A percentile compares a stretch with the other conserved stretches of the same genome.
Conservation (phyloP, 1,140 invertebrate genomes). For the Tetragonula clypearis region DNA sequence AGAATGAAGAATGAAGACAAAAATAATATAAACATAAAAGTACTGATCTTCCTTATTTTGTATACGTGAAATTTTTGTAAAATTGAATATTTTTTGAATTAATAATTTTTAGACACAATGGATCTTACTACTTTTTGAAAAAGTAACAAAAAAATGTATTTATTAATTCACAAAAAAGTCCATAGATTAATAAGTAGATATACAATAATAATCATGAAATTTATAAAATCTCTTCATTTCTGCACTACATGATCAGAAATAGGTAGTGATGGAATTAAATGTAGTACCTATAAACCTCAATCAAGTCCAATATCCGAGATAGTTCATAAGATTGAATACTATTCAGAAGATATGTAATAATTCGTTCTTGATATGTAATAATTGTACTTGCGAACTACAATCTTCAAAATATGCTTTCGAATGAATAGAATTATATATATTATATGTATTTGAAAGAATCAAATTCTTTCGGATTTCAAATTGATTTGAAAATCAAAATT, state of each 20-base stretch:
- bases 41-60: neutral
- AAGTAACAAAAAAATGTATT: neutral
- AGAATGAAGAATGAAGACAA: no score
- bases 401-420: neutral
- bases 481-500: no score
- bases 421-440: no score
- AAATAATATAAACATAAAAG: no score
- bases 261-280: neutral
- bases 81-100: neutral
- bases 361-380: neutral
- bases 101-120: no score
- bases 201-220: neutral
- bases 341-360: neutral
- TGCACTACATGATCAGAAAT: no score
- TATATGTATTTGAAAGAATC: no score
- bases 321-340: neutral
- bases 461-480: no score
- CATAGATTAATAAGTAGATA: neutral
- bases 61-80: neutral
- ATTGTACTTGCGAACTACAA: neutral
- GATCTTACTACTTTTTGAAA: neutral
- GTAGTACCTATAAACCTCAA: neutral
- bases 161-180: neutral
- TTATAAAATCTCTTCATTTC: no score
- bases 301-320: neutral